Evolutionary conservation across 2,888 invertebrate species (phyloP), one percentile per base, ranked within the genome.

Genomic region (Mylabris sibirica): DNA sequence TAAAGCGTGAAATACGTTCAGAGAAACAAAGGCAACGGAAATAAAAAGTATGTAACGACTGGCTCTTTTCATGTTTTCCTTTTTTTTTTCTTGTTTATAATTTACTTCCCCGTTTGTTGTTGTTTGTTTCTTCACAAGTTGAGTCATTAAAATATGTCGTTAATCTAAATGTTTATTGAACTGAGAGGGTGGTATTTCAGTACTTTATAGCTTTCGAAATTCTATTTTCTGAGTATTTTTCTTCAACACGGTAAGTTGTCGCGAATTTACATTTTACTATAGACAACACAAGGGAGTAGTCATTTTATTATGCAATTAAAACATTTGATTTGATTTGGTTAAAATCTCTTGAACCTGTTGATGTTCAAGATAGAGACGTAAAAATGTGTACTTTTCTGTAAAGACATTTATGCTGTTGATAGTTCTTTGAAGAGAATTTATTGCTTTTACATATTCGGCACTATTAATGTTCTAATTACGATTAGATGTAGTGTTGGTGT

Each of bases 231-330:
- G n/a, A n/a, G n/a, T n/a, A n/a, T n/a, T n/a, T n/a, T n/a, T n/a
- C n/a, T n/a, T n/a, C n/a, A n/a, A n/a, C n/a, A n/a, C n/a, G n/a
- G n/a, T n/a, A n/a, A n/a, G 3, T 9, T 38, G 9, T 38, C 14
- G 30, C 30, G 30, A 30, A 6, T 1, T 30, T 6, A 30, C 30
- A 30, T n/a, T n/a, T n/a, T 64, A 72, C 65, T 73, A 68, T 71
- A 69, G 68, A 73, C 72, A 73, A 67, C 73, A 65, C 72, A 60
- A 44, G 73, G 68, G 72, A 72, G 67, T 71, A 72, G 67, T 71
- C 61, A 65, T 68, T 66, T 72, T 66, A 59, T 60, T 30, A 53
- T 67, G 59, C 73, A 74, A 76, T 75, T 71, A 73, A 66, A 59
- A 60, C 68, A 68, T 69, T 64, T 60, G 69, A 53, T 53, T 53